phyloP scores from a whole-genome alignment of 2,113 vertebrate species.

The Platichthys stellatus region DNA sequence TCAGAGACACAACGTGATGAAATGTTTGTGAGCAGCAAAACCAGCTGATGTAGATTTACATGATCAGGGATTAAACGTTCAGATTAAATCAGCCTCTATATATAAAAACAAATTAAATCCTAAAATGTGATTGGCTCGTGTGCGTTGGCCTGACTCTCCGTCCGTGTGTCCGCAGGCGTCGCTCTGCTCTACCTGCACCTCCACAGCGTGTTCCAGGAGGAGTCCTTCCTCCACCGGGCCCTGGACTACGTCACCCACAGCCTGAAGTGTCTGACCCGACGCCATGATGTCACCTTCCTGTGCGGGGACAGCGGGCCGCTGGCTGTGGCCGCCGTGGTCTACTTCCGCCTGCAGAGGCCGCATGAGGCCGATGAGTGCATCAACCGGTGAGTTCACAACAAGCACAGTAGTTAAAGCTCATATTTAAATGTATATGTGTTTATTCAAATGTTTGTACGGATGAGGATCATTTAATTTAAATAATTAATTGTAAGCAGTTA shows the following conservation, averaged over 20 bases:
- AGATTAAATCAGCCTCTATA: no score
- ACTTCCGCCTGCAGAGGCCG: constrained; percentile 84
- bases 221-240: constrained; percentile 86
- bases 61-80: no score
- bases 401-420: not conserved
- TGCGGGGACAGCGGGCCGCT: constrained; percentile 93
- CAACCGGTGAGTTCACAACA: constrained; percentile 80
- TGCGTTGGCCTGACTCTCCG: no score
- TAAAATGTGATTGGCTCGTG: no score
- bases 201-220: constrained; percentile 86
- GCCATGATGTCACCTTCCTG: constrained; percentile 92
- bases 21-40: no score
- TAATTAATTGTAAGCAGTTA: no score
- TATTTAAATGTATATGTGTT: not conserved
- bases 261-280: constrained; percentile 85
- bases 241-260: constrained; percentile 85
- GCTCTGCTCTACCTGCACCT: constrained; percentile 94
- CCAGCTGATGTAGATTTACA: no score
- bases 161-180: constrained; percentile 82
- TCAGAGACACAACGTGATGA: no score
- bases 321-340: constrained; percentile 89
- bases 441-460: not conserved
- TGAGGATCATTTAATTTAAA: no score
- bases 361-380: constrained; percentile 91
- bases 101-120: no score